Percentiles rank a stretch among this genome's conserved stretches.
Evolutionary conservation across 2,888 invertebrate species (phyloP).

Genomic region (Scaptomyza cyrtandrae): DNA sequence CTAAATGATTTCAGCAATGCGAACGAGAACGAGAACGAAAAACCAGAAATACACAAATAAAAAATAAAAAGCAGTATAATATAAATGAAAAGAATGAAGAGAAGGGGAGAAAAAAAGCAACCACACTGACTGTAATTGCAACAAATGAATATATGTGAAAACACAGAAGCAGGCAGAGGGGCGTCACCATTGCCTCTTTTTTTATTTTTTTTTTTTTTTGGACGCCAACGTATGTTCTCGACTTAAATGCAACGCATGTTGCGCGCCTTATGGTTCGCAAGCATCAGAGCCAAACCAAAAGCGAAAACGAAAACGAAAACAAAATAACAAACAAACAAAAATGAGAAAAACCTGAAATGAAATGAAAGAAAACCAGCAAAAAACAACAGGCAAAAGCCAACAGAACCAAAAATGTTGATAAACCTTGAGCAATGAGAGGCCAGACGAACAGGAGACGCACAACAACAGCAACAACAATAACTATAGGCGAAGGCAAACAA

Average conservation of each 20-base stretch:
- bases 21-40: conserved; percentile 39
- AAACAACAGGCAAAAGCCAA: conserved; percentile 7
- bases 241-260: conserved; percentile 70
- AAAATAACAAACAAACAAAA: too few species aligned
- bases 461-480: conserved; percentile 7
- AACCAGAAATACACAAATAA: conserved; percentile 38
- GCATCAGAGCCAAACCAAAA: conserved; percentile 15
- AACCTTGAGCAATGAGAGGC: conserved; percentile 30
- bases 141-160: conserved; percentile 72
- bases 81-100: conserved; percentile 7
- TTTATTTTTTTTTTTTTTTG: too few species aligned
- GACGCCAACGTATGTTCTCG: conserved; percentile 16
- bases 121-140: conserved; percentile 68
- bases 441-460: conserved; percentile 29
- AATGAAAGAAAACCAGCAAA: conserved; percentile 12
- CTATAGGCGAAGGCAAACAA: conserved; percentile 14
- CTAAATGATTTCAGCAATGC: conserved; percentile 57
- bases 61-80: conserved; percentile 10
- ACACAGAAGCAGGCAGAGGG: conserved; percentile 6
- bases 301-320: not conserved
- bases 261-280: conserved; percentile 47
- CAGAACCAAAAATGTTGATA: conserved; percentile 42
- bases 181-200: too few species aligned
- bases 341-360: not conserved
- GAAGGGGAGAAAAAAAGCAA: conserved; percentile 4